Base-by-base conservation (phyloP, 2,113 vertebrate genomes). In the Coptodon rendalli region DNA sequence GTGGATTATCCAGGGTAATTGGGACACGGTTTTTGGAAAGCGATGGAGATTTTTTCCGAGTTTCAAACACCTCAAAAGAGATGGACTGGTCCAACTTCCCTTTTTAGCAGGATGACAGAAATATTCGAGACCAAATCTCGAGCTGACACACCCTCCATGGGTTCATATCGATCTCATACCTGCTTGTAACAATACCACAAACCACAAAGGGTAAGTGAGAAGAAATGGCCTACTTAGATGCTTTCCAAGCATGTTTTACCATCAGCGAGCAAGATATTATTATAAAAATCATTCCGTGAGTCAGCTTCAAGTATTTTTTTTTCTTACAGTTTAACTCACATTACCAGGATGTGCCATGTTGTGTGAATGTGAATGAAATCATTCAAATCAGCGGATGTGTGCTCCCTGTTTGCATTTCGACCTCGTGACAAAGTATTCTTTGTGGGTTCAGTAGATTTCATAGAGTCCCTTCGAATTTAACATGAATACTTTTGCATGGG, bases 1-100 rank as follows among this genome's bases (percentile, higher is more conserved):
- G 63, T 73, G 78, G 86, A 86, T 87, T 66, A 87, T 85, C 73
- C 40, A 27, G 52, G 45, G 45, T 81, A 84, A 91, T 12, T 83
- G 76, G 66, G 68, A 80, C 68, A 66, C 66, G 7, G 68, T 87
- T 86, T 89, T 61, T 81, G 53, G 89, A 22, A 31, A 81, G 66
- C 19, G 17, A 31, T 52, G 27, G 24, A 14, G 27, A 29, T 45
- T 63, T 83, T 80, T 78, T 27, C 7, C 48, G 27, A 22, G 24
- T 85, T 85, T 88, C 56, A 63, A 22, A 5, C 29, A 40, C 76
- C 29, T 29, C 52, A 52, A 54, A 53, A 86, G 76, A 38, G 6
- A 38, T 8, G 59, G 59, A 68, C 34, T 54, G 16, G 63, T 43
- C 24, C 11, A 61, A 17, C 14, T 66, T 34, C 7, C 22, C 76